Conservation (phyloP, 1,140 invertebrate species). For the Calephelis virginiensis region DNA sequence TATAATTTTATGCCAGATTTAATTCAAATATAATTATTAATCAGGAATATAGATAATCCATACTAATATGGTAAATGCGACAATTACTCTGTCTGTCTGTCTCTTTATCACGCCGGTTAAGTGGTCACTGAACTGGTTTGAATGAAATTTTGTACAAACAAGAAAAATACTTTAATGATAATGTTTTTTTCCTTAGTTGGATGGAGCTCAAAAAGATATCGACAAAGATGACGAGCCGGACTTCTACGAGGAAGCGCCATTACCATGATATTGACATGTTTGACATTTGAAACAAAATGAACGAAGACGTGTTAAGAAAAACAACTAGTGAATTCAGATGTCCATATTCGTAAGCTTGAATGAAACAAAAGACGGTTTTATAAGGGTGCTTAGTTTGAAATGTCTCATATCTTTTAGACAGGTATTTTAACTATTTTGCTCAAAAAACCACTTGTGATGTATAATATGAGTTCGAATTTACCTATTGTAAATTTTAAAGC, state of each 20-base stretch:
- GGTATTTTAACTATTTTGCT: slow-evolving; percentile 2
- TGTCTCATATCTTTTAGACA: background rate
- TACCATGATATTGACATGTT: slow-evolving; percentile 79
- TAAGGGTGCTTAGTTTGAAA: slow-evolving; percentile 1
- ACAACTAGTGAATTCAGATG: background rate
- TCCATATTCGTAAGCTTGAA: background rate
- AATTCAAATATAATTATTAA: too few species aligned
- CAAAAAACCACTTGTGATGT: slow-evolving; percentile 2
- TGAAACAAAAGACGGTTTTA: background rate
- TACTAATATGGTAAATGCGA: too few species aligned
- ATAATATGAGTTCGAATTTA: slow-evolving; percentile 1
- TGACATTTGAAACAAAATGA: background rate
- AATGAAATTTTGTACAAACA: too few species aligned
- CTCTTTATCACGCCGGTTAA: too few species aligned
- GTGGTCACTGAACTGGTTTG: too few species aligned
- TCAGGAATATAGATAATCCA: too few species aligned
- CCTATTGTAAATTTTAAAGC: background rate
- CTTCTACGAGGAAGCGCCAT: slow-evolving; percentile 91
- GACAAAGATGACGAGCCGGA: slow-evolving; percentile 92
- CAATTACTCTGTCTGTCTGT: too few species aligned
- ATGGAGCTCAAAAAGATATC: slow-evolving; percentile 88
- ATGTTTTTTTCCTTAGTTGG: slow-evolving; percentile 80
- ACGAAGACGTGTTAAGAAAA: background rate
- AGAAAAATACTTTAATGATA: slow-evolving; percentile 25
- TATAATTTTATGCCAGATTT: too few species aligned